Percentiles rank a stretch among this genome's conserved stretches.
These are phyloP conservation scores for Lethrus apterus DNA, from an alignment of 1,140 invertebrate genomes.

Conservation along the genomic window DNA sequence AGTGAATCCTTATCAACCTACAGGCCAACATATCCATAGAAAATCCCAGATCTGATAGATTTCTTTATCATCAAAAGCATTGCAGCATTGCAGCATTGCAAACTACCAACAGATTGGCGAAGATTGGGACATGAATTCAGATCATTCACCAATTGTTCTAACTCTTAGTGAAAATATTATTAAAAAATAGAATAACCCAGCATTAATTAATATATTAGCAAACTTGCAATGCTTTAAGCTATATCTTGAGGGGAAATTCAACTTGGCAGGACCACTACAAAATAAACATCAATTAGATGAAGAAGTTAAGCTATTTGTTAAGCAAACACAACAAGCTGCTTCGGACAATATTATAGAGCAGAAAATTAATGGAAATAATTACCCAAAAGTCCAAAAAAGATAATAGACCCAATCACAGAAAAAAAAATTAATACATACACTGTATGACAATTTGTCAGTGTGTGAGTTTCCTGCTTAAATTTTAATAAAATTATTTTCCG, in stretches of 20 bases:
- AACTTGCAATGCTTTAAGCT: conserved; percentile 5
- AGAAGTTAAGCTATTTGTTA: conserved; percentile 1
- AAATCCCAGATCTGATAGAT: too few relatives aligned
- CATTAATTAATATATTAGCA: conserved; percentile 1
- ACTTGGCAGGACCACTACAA: conserved; percentile 5
- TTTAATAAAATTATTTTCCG: too few relatives aligned
- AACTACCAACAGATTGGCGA: conserved; percentile 17
- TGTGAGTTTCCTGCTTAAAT: too few relatives aligned
- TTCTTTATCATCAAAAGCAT: conserved; percentile 22
- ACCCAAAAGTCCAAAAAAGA: too few relatives aligned
- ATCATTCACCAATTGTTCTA: conserved; percentile 26
- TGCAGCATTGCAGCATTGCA: too few relatives aligned
- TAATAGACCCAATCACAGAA: too few relatives aligned
- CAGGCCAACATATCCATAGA: conserved; percentile 38
- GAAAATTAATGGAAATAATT: too few relatives aligned
- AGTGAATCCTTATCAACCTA: too few relatives aligned
- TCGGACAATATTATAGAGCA: not conserved
- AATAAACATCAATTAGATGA: conserved; percentile 8
- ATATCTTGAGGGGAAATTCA: not conserved
- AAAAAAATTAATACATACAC: too few relatives aligned
- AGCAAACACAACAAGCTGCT: not conserved
- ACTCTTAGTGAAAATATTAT: conserved; percentile 14
- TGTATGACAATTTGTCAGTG: too few relatives aligned
- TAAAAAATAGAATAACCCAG: not conserved
- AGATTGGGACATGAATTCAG: conserved; percentile 22